These are phyloP conservation scores for Onchidella celtica DNA, from an alignment of 2,888 invertebrate species.

Conservation along the genomic window DNA sequence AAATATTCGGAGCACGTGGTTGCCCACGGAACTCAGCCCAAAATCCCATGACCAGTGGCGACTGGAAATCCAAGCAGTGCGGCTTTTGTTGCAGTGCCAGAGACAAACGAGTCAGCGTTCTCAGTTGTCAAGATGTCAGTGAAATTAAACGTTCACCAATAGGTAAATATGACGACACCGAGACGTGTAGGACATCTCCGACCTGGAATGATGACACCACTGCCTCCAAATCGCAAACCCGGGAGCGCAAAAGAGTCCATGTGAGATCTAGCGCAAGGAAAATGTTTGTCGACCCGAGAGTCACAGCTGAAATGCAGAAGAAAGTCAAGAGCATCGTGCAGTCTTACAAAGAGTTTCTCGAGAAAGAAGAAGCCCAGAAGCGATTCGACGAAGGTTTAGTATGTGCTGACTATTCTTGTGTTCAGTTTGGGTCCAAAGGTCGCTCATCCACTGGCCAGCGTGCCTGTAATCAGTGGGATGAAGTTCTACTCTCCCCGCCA, in stretches of 20 bases:
- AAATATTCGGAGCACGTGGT: no score
- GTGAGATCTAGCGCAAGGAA: background rate
- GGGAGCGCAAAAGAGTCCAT: background rate
- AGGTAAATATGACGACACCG: conserved; percentile 9
- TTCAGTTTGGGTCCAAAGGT: no score
- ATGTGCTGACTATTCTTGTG: no score
- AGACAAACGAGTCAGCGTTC: no score
- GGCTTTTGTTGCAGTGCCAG: no score
- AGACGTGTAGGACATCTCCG: conserved; percentile 3
- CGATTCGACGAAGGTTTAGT: background rate
- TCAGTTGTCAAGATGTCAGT: no score
- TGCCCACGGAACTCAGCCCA: no score
- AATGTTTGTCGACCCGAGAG: conserved; percentile 1
- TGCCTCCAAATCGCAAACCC: background rate
- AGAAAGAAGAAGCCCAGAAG: background rate
- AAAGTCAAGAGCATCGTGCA: conserved; percentile 21
- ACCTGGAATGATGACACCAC: conserved; percentile 12
- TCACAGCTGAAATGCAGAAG: conserved; percentile 8
- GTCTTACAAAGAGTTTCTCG: conserved; percentile 31
- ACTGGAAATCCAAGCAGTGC: no score
- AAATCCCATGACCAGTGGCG: no score
- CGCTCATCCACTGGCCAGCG: no score
- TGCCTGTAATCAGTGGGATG: no score
- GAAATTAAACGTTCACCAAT: background rate
- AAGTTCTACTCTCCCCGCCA: background rate